Percentiles rank a stretch among this genome's conserved stretches.
phyloP scores from a whole-genome alignment of 37 sponge, comb jelly and placozoan genomes.

The Halichondria panicea region DNA sequence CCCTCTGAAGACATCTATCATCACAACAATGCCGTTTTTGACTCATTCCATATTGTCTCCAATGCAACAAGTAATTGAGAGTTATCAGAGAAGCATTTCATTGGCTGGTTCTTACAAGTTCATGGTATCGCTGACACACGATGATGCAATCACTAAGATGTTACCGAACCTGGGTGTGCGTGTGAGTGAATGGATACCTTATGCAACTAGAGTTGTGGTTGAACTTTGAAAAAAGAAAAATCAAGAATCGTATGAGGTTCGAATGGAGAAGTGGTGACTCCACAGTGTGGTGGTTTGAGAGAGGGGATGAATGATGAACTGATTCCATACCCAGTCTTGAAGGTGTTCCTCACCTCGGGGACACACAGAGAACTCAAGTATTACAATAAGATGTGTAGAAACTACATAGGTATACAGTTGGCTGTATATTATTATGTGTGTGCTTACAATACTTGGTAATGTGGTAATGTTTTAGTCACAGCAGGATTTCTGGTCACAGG shows the following conservation, averaged over 20 bases:
- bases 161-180: constrained; percentile 25
- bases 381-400: no score
- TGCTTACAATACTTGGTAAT: no score
- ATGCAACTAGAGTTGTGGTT: constrained; percentile 60
- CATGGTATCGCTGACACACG: constrained; percentile 48
- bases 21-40: constrained; percentile 37
- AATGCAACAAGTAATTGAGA: constrained; percentile 19
- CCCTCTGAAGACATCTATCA: constrained; percentile 18
- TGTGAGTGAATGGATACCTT: constrained; percentile 35
- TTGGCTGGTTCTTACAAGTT: constrained; percentile 5
- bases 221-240: constrained; percentile 56
- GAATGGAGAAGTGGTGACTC: constrained; percentile 43
- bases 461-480: no score
- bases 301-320: constrained; percentile 2
- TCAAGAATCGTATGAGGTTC: constrained; percentile 16
- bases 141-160: constrained; percentile 30
- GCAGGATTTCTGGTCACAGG: no score
- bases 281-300: background rate
- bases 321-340: constrained; percentile 14
- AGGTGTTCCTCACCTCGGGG: constrained; percentile 34
- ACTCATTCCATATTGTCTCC: constrained; percentile 37
- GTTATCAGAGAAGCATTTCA: no score
- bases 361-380: constrained; percentile 12
- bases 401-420: no score
- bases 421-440: no score